phyloP scores from a whole-genome alignment of 1,140 invertebrate species.

The Eupristina koningsbergeri region DNA sequence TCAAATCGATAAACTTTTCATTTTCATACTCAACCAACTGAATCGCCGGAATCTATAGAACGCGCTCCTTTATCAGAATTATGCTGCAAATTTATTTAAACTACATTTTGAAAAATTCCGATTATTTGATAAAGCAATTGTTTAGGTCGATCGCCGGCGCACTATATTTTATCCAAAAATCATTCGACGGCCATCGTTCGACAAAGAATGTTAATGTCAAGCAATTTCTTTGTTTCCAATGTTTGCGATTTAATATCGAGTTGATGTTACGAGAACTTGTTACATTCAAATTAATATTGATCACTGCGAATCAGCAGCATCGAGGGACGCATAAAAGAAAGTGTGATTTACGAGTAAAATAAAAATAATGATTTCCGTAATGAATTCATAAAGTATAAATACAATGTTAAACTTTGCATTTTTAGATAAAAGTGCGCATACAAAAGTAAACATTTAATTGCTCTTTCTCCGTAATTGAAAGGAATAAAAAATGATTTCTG shows the following conservation, averaged over 20 bases:
- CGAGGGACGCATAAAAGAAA: not conserved
- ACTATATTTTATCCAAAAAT: too few species aligned
- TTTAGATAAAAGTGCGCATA: not conserved
- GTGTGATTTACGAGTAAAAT: not conserved
- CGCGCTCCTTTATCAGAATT: not conserved
- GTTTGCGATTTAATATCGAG: not conserved
- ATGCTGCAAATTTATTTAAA: not conserved
- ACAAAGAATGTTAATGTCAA: too few species aligned
- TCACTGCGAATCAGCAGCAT: not conserved
- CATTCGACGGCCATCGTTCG: too few species aligned
- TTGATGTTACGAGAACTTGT: not conserved
- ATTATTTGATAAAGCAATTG: too few species aligned
- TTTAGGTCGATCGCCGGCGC: too few species aligned
- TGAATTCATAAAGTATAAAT: not conserved
- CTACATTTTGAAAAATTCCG: not conserved
- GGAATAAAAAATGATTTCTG: not conserved
- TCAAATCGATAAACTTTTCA: not conserved
- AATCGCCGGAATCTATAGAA: not conserved
- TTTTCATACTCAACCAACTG: not conserved
- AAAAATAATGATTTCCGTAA: not conserved
- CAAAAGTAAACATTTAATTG: conserved; percentile 14
- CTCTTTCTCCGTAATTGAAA: not conserved
- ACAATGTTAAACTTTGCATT: conserved; percentile 19
- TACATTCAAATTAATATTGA: not conserved
- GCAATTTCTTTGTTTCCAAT: not conserved